phyloP scores from a whole-genome alignment of 2,888 invertebrate species.

The Drosophila prostipennis region DNA sequence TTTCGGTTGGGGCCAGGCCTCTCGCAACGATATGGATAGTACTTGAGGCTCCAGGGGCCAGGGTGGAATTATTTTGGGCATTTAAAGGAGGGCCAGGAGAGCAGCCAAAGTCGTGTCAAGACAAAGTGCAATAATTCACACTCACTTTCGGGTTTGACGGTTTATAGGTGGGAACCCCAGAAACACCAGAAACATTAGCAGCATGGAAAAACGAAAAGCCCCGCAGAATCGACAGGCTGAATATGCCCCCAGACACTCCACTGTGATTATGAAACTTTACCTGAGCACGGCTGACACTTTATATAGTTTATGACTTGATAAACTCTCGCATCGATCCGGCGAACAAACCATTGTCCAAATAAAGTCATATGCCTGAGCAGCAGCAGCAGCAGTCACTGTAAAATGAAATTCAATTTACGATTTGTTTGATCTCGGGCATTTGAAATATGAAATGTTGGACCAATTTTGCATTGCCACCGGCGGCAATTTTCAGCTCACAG shows the following conservation, averaged over 20 bases:
- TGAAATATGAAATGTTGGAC: conserved; percentile 63
- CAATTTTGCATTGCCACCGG: conserved; percentile 64
- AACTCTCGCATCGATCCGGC: conserved; percentile 41
- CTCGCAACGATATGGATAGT: conserved; percentile 31
- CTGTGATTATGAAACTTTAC: conserved; percentile 71
- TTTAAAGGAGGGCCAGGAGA: conserved; percentile 32
- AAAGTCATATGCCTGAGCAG: conserved; percentile 57
- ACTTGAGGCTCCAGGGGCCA: conserved; percentile 14
- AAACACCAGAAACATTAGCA: conserved; percentile 15
- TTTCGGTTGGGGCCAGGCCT: conserved; percentile 20
- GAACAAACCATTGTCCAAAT: conserved; percentile 48
- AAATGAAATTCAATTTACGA: conserved; percentile 63
- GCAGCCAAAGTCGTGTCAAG: conserved; percentile 66
- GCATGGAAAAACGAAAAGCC: not conserved
- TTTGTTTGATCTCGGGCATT: conserved; percentile 48
- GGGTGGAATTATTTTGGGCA: conserved; percentile 13
- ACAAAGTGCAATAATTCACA: conserved; percentile 80
- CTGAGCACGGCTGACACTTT: conserved; percentile 66
- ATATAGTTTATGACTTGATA: conserved; percentile 67
- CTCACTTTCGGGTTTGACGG: conserved; percentile 72
- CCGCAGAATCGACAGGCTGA: conserved; percentile 36
- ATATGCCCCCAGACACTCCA: conserved; percentile 54
- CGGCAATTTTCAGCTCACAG: conserved; percentile 47
- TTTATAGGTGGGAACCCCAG: conserved; percentile 53
- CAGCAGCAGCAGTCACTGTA: not conserved